Percentiles rank a stretch among this genome's conserved stretches.
Evolutionary conservation across 2,113 vertebrate species (phyloP).

Genomic region (Bujurquina vittata): DNA sequence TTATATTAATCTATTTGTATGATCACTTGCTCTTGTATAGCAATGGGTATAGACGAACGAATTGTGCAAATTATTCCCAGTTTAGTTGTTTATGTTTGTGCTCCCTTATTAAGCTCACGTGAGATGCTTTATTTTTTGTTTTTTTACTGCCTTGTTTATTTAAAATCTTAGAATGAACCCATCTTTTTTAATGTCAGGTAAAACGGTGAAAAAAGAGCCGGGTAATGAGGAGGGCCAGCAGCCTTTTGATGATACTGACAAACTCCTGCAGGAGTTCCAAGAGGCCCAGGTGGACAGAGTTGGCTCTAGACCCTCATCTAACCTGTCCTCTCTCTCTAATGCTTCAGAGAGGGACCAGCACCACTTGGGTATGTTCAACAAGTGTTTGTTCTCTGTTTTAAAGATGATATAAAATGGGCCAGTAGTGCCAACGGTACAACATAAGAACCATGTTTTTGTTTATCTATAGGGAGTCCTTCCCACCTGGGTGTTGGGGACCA

Average conservation of each 20-base stretch:
- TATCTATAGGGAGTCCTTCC: slow-evolving; percentile 87
- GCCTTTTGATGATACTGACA: slow-evolving; percentile 91
- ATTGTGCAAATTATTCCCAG: neutral
- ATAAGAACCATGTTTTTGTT: slow-evolving; percentile 13
- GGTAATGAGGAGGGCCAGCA: slow-evolving; percentile 90
- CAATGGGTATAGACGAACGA: too few species aligned
- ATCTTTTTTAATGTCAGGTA: slow-evolving; percentile 77
- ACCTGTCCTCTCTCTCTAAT: slow-evolving; percentile 95
- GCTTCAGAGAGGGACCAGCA: slow-evolving; percentile 94
- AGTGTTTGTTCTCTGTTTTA: neutral
- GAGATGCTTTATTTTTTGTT: neutral
- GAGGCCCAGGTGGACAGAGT: slow-evolving; percentile 91
- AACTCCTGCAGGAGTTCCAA: slow-evolving; percentile 95
- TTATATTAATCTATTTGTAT: neutral
- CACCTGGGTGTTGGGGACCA: slow-evolving; percentile 92
- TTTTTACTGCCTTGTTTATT: neutral
- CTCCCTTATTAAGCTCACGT: neutral
- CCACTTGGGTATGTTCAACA: slow-evolving; percentile 86
- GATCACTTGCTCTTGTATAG: too few species aligned
- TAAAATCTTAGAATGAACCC: neutral
- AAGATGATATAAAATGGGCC: neutral
- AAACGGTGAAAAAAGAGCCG: slow-evolving; percentile 91
- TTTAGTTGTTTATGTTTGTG: neutral
- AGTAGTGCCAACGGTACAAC: neutral
- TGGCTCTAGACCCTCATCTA: slow-evolving; percentile 93